Conservation (phyloP, 1,140 invertebrate species). For the Capitella teleta region DNA sequence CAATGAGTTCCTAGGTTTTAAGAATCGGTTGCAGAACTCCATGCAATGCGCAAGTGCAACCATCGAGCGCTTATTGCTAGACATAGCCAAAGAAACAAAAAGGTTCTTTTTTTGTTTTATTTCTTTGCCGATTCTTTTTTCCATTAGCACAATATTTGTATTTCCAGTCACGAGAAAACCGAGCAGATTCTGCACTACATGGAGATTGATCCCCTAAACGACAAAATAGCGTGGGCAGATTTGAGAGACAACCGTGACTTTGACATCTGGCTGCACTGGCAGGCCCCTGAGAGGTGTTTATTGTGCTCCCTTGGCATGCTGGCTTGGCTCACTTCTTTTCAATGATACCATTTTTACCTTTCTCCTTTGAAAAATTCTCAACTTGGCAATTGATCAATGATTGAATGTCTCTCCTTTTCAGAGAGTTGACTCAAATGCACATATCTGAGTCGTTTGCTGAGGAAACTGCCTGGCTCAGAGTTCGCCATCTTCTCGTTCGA, state of each 20-base stretch:
- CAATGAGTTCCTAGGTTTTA: constrained; percentile 76
- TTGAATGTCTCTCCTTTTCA: constrained; percentile 13
- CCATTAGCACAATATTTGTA: not conserved
- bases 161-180: constrained; percentile 25
- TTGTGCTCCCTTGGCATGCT: too few relatives aligned
- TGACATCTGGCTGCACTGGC: constrained; percentile 34
- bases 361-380: not conserved
- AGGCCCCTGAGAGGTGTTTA: constrained; percentile 29
- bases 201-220: constrained; percentile 49
- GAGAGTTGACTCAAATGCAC: too few relatives aligned
- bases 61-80: constrained; percentile 67
- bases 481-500: too few relatives aligned
- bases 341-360: not conserved
- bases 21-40: constrained; percentile 67
- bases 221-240: constrained; percentile 44
- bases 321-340: too few relatives aligned
- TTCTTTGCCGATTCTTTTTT: not conserved
- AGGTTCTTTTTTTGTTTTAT: not conserved
- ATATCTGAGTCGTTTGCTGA: too few relatives aligned
- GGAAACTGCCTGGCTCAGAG: too few relatives aligned
- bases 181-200: constrained; percentile 40
- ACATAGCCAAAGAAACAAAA: constrained; percentile 42
- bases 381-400: not conserved
- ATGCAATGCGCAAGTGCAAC: constrained; percentile 64
- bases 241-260: constrained; percentile 53